Conservation (phyloP, 2,888 invertebrate species). For the Altica lythri region DNA sequence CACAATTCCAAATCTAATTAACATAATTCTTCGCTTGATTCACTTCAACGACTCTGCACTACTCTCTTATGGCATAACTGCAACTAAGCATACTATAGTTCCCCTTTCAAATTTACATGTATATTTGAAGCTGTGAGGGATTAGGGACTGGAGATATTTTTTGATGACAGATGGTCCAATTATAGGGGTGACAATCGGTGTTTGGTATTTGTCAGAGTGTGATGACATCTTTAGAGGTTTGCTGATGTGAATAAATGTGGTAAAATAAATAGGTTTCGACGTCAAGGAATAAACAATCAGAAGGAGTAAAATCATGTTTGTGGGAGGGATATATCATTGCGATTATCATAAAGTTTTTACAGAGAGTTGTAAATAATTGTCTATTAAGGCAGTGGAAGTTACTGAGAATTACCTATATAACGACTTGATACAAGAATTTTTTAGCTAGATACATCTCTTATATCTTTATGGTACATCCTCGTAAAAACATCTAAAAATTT, state of each 20-base stretch:
- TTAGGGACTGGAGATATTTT: constrained; percentile 22
- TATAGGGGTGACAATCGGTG: constrained; percentile 27
- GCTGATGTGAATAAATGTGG: constrained; percentile 11
- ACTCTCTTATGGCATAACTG: not conserved
- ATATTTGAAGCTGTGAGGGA: constrained; percentile 28
- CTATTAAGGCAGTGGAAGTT: too few relatives aligned
- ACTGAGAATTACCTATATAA: too few relatives aligned
- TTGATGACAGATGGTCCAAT: constrained; percentile 30
- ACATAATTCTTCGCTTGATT: not conserved
- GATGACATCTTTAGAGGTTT: constrained; percentile 18
- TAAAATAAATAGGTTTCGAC: constrained; percentile 6
- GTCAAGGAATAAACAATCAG: too few relatives aligned
- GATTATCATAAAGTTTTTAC: too few relatives aligned
- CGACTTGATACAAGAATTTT: too few relatives aligned
- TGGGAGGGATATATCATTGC: too few relatives aligned
- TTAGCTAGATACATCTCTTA: too few relatives aligned
- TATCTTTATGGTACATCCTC: not conserved
- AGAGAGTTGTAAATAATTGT: too few relatives aligned
- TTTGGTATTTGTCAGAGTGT: constrained; percentile 21
- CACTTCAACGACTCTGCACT: not conserved
- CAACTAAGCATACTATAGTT: constrained; percentile 17
- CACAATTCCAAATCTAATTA: not conserved
- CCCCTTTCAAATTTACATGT: constrained; percentile 40
- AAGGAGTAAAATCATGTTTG: too few relatives aligned
- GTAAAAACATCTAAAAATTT: constrained; percentile 12